Evolutionary conservation across 2,888 invertebrate genomes (phyloP).

Genomic region (Cerastis rubricosa): DNA sequence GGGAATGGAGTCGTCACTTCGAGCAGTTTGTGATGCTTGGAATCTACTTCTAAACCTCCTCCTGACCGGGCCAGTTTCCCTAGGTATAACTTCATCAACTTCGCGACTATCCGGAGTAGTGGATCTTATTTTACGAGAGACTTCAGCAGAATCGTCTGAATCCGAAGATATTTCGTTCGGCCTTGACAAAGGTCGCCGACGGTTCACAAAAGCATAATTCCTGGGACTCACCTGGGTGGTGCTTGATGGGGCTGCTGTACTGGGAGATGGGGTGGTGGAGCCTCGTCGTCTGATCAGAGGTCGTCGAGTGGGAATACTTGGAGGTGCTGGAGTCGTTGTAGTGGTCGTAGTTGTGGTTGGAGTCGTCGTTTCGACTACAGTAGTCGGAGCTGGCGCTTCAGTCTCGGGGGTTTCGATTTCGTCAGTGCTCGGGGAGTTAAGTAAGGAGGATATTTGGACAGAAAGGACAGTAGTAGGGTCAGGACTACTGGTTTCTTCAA

Average conservation of each 20-base stretch:
- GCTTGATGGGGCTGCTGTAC: constrained; percentile 75
- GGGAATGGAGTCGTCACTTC: constrained; percentile 80
- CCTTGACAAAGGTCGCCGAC: constrained; percentile 82
- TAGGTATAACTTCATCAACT: constrained; percentile 68
- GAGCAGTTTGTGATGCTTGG: constrained; percentile 67
- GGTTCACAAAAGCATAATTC: constrained; percentile 87
- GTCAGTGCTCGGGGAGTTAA: constrained; percentile 80
- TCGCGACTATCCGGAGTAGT: constrained; percentile 89
- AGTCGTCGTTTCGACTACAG: constrained; percentile 75
- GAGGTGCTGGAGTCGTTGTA: constrained; percentile 64
- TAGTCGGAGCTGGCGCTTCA: constrained; percentile 73
- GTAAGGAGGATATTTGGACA: constrained; percentile 86
- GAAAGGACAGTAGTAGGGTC: constrained; percentile 86
- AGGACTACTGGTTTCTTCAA: constrained; percentile 73
- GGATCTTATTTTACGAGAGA: constrained; percentile 84
- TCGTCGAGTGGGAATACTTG: constrained; percentile 74
- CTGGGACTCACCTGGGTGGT: constrained; percentile 90
- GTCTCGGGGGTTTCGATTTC: constrained; percentile 72
- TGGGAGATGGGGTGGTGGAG: constrained; percentile 69
- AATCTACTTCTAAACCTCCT: constrained; percentile 79
- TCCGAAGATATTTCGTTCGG: constrained; percentile 86
- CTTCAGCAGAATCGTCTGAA: constrained; percentile 76
- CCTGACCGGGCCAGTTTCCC: constrained; percentile 50
- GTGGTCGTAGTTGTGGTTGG: constrained; percentile 71
- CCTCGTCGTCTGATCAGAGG: constrained; percentile 77